Percentiles rank a stretch among this genome's conserved stretches.
These are phyloP conservation scores for Minunthozetes semirufus DNA, from an alignment of 2,888 invertebrate species.

Conservation along the genomic window DNA sequence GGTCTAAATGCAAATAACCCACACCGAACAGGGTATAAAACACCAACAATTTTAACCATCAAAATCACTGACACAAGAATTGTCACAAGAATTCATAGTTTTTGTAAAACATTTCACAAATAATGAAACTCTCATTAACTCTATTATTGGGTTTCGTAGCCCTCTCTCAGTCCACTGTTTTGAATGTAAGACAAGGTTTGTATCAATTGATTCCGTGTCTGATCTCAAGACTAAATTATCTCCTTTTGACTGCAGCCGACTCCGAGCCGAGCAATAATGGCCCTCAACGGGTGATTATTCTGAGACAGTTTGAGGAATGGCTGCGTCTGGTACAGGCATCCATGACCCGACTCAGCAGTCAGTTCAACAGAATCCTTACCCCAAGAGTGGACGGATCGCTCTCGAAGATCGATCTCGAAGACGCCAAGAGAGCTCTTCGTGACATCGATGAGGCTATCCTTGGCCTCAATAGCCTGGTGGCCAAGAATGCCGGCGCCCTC, in stretches of 20 bases:
- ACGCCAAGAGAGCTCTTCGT: neutral
- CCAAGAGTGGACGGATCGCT: neutral
- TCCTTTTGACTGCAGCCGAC: neutral
- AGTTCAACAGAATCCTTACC: neutral
- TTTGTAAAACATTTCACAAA: neutral
- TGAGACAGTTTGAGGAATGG: slow-evolving; percentile 5
- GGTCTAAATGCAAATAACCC: slow-evolving; percentile 4
- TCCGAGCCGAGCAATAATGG: neutral
- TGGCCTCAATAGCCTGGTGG: neutral
- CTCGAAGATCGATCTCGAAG: neutral
- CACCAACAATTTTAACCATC: neutral
- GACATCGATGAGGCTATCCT: neutral
- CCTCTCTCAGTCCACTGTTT: neutral
- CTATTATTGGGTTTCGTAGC: neutral
- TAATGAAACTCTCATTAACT: neutral
- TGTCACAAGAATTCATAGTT: neutral
- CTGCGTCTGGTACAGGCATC: neutral
- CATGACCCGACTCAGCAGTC: neutral
- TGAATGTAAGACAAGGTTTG: neutral
- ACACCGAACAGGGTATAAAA: neutral
- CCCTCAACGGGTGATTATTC: neutral
- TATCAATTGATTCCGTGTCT: neutral
- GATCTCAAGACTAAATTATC: too few species aligned
- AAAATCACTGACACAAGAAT: neutral
- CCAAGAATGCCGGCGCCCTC: neutral